A percentile compares a stretch with the other conserved stretches of the same genome.
phyloP scores from a whole-genome alignment of 2,888 invertebrate species.

The Drosophila falleni region DNA sequence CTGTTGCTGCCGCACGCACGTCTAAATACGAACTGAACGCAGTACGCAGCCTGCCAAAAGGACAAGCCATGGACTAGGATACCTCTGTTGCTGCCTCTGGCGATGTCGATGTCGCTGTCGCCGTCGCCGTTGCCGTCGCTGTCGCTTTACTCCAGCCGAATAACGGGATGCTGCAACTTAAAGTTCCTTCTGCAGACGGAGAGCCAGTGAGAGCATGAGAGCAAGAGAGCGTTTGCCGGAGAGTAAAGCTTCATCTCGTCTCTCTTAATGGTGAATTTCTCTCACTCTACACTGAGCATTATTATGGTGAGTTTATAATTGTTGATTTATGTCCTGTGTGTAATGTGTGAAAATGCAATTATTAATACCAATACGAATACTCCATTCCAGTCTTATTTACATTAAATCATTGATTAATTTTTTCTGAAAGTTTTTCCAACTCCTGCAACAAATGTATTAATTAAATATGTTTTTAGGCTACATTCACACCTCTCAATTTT shows the following conservation, averaged over 20 bases:
- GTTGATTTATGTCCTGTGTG: neutral
- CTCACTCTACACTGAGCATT: slow-evolving; percentile 31
- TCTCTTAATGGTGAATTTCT: slow-evolving; percentile 57
- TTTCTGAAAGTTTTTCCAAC: no score
- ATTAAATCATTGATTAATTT: no score
- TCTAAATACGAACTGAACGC: slow-evolving; percentile 74
- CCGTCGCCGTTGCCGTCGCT: slow-evolving; percentile 22
- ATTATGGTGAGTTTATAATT: neutral
- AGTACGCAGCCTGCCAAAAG: slow-evolving; percentile 69
- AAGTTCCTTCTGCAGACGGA: slow-evolving; percentile 34
- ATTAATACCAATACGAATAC: no score
- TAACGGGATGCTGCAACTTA: slow-evolving; percentile 70
- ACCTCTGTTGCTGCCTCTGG: slow-evolving; percentile 22
- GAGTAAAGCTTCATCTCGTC: slow-evolving; percentile 7
- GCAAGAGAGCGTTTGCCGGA: neutral
- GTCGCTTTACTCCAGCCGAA: slow-evolving; percentile 40
- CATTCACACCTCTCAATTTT: no score
- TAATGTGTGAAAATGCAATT: no score
- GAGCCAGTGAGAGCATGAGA: slow-evolving; percentile 10
- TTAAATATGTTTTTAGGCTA: no score
- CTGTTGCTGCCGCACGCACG: slow-evolving; percentile 78
- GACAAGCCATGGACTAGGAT: slow-evolving; percentile 55
- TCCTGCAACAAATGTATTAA: no score
- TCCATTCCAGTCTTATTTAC: no score
- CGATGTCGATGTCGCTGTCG: slow-evolving; percentile 27